These are phyloP conservation scores for Ophioderma brevispina DNA, from an alignment of 35 echinoderm and acorn worm species.

Conservation along the genomic window DNA sequence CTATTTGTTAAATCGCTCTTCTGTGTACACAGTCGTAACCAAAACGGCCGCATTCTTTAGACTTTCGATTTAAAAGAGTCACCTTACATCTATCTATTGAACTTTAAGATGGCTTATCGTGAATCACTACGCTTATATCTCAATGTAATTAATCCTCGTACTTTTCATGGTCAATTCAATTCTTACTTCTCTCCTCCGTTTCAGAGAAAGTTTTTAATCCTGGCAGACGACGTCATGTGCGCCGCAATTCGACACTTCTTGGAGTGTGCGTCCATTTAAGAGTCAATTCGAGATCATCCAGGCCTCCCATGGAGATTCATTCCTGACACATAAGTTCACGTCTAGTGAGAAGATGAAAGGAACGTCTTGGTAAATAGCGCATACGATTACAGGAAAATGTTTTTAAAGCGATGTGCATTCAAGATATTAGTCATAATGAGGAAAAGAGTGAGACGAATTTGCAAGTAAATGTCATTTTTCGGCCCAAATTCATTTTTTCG, in stretches of 20 bases:
- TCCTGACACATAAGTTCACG: neutral
- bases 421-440: neutral
- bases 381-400: neutral
- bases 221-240: neutral
- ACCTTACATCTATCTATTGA: neutral
- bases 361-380: neutral
- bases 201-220: neutral
- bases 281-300: neutral
- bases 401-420: neutral
- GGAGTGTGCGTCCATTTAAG: neutral
- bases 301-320: neutral
- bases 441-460: neutral
- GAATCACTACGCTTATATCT: neutral
- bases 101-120: neutral
- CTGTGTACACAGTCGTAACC: neutral
- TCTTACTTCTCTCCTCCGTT: neutral
- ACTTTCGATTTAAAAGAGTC: neutral
- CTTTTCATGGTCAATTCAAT: neutral
- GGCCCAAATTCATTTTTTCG: too few species aligned
- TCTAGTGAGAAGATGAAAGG: neutral
- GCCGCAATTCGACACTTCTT: neutral
- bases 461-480: neutral
- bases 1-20: neutral
- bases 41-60: neutral
- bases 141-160: neutral